Evolutionary conservation across 2,888 invertebrate genomes (phyloP).

Genomic region (Autographa pulchrina): DNA sequence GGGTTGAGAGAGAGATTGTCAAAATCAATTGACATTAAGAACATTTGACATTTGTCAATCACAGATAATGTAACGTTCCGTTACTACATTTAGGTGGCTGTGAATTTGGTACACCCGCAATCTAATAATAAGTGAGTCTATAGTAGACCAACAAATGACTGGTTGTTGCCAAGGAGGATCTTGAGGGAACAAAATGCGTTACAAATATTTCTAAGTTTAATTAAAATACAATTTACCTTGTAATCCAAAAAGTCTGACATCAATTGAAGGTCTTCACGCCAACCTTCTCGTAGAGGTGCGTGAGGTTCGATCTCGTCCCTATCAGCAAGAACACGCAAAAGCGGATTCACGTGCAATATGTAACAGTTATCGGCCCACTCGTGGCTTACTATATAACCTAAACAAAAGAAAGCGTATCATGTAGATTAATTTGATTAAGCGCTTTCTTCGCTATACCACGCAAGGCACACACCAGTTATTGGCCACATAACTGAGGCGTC

Average conservation of each 20-base stretch:
- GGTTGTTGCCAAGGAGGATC: no score
- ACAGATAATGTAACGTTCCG: no score
- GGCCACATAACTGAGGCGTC: no score
- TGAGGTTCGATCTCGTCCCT: constrained; percentile 80
- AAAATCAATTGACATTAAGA: no score
- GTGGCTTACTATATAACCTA: constrained; percentile 89
- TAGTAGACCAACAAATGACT: no score
- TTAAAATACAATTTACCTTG: constrained; percentile 82
- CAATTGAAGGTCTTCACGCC: constrained; percentile 90
- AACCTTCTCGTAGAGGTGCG: constrained; percentile 83
- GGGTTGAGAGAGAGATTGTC: no score
- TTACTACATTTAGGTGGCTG: no score
- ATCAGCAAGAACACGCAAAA: constrained; percentile 76
- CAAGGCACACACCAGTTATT: no score
- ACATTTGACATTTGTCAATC: no score
- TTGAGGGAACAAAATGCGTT: background rate
- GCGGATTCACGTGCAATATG: constrained; percentile 89
- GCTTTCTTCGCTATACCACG: no score
- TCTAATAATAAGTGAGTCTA: no score
- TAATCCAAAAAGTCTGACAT: constrained; percentile 90
- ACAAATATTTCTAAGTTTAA: background rate
- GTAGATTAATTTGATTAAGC: background rate
- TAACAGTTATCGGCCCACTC: constrained; percentile 90
- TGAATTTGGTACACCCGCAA: no score
- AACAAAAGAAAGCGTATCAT: constrained; percentile 5